These are phyloP conservation scores for Globia sparganii DNA, from an alignment of 2,888 invertebrate species.

Conservation along the genomic window DNA sequence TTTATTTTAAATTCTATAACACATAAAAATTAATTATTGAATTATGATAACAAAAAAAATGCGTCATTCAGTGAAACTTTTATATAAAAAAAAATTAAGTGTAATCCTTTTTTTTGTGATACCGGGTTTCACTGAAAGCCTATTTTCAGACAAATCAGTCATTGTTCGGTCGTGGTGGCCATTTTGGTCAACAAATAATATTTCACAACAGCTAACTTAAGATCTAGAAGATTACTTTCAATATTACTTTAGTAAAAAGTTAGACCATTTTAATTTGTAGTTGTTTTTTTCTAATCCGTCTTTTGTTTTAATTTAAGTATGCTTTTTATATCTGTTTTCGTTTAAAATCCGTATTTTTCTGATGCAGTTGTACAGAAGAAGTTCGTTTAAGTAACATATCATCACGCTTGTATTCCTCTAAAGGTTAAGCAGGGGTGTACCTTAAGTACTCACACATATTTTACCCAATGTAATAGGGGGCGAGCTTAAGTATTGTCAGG, in stretches of 20 bases:
- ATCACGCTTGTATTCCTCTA: too few species aligned
- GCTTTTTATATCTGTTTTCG: background rate
- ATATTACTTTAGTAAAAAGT: constrained; percentile 6
- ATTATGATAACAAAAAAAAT: background rate
- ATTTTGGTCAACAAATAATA: background rate
- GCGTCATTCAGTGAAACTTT: background rate
- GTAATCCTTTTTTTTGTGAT: too few species aligned
- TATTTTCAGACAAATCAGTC: background rate
- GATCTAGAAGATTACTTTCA: background rate
- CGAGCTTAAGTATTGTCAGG: background rate
- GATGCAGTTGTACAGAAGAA: constrained; percentile 36
- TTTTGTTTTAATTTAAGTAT: constrained; percentile 22
- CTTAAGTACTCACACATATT: too few species aligned
- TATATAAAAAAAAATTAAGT: background rate
- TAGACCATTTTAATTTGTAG: background rate
- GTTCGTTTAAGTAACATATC: background rate
- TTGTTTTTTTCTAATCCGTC: background rate
- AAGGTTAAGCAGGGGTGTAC: too few species aligned
- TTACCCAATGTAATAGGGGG: too few species aligned
- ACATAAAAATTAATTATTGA: too few species aligned
- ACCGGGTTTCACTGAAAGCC: background rate
- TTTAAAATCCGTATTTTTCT: constrained; percentile 35
- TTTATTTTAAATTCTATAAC: background rate
- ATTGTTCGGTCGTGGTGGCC: background rate
- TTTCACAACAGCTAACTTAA: background rate